Evolutionary conservation across 2,797 vertebrate species (phyloP).

Genomic region (Microchirus variegatus): DNA sequence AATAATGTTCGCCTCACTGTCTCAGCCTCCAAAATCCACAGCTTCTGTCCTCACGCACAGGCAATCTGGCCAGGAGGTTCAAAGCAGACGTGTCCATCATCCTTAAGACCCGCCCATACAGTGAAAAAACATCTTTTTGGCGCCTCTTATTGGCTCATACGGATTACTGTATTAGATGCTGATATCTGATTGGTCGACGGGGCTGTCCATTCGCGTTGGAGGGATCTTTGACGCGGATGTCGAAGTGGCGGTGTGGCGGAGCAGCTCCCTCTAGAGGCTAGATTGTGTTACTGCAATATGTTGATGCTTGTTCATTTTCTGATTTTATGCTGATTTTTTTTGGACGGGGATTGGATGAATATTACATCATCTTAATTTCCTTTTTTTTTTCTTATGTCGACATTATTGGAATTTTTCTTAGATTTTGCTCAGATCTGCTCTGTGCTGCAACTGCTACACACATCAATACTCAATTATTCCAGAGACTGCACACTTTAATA

Average conservation of each 20-base stretch:
- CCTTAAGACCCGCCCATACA: constrained; percentile 64
- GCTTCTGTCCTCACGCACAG: constrained; percentile 43
- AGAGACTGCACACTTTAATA: too few species aligned
- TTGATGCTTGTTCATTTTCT: not conserved
- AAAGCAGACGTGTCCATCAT: constrained; percentile 68
- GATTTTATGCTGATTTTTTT: too few species aligned
- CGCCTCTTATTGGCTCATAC: constrained; percentile 51
- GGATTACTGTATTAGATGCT: constrained; percentile 46
- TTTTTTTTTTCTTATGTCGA: too few species aligned
- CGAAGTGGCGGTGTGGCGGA: not conserved
- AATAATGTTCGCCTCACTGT: constrained; percentile 39
- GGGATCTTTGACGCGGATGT: constrained; percentile 34
- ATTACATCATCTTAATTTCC: too few species aligned
- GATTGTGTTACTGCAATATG: not conserved
- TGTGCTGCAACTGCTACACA: too few species aligned
- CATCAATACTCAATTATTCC: too few species aligned
- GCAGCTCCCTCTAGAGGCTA: constrained; percentile 42
- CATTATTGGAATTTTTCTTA: too few species aligned
- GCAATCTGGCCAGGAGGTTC: constrained; percentile 49
- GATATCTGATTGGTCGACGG: constrained; percentile 51
- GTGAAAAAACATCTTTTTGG: constrained; percentile 51
- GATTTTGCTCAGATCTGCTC: too few species aligned
- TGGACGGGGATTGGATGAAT: too few species aligned
- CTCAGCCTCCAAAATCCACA: constrained; percentile 53
- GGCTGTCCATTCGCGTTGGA: constrained; percentile 23